phyloP scores from a whole-genome alignment of 2,888 invertebrate genomes.

The Suillia variegata region DNA sequence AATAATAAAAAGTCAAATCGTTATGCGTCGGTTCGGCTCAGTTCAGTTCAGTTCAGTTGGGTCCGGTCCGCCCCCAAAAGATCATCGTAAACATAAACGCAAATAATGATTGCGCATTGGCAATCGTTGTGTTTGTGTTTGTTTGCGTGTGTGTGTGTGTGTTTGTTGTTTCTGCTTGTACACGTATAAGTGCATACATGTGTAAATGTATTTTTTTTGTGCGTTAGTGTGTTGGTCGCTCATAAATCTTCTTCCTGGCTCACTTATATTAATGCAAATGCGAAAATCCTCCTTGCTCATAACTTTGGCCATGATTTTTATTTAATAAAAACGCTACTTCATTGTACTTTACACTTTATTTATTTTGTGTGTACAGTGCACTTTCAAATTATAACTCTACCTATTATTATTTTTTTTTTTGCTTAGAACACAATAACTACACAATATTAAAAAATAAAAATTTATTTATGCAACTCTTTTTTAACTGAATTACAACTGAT shows the following conservation, averaged over 20 bases:
- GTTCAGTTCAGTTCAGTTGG: too few species aligned
- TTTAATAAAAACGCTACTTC: constrained; percentile 5
- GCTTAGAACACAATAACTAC: too few species aligned
- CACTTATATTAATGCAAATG: constrained; percentile 33
- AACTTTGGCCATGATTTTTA: constrained; percentile 14
- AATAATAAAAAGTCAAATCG: constrained; percentile 4
- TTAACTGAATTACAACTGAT: too few species aligned
- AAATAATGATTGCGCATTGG: constrained; percentile 29
- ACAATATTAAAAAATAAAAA: too few species aligned
- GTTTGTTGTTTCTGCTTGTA: neutral
- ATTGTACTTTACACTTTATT: neutral
- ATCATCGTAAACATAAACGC: constrained; percentile 1
- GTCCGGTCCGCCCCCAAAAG: neutral
- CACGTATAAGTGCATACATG: constrained; percentile 18
- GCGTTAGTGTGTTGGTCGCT: constrained; percentile 18
- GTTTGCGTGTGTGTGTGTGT: neutral
- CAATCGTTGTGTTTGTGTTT: constrained; percentile 1
- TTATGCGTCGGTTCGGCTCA: too few species aligned
- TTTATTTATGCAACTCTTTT: too few species aligned
- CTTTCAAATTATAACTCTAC: too few species aligned
- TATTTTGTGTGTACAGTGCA: too few species aligned
- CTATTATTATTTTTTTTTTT: too few species aligned
- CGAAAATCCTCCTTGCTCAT: constrained; percentile 27
- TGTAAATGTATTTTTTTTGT: constrained; percentile 12
- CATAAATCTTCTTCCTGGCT: constrained; percentile 33